phyloP scores from a whole-genome alignment of 2,113 vertebrate genomes.

The Cichladusa arquata region DNA sequence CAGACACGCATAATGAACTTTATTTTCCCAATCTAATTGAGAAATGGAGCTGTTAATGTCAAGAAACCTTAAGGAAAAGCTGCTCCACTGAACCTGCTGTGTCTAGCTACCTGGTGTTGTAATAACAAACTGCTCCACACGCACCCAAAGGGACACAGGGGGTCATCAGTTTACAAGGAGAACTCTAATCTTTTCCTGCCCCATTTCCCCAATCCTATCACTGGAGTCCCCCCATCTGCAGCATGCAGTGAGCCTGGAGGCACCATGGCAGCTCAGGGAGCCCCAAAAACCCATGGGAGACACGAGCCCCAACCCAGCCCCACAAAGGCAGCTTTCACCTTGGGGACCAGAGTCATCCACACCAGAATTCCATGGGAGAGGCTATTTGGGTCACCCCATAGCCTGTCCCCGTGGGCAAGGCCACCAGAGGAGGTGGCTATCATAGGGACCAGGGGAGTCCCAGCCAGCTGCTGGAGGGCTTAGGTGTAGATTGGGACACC shows the following conservation, averaged over 20 bases:
- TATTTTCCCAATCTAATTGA: slow-evolving; percentile 69
- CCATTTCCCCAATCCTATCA: rapidly evolving
- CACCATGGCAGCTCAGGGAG: rapidly evolving
- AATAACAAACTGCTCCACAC: rapidly evolving
- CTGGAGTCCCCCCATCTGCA: not conserved
- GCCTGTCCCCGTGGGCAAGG: too few species aligned
- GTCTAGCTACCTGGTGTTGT: not conserved
- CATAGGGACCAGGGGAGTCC: not conserved
- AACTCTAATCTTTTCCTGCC: not conserved
- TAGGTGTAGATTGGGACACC: not conserved
- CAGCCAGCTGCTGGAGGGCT: not conserved
- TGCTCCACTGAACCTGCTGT: slow-evolving; percentile 14
- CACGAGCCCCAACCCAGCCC: rapidly evolving
- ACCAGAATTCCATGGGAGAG: not conserved
- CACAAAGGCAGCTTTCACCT: not conserved
- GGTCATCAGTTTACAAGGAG: not conserved
- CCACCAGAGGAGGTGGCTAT: not conserved
- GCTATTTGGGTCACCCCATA: not conserved
- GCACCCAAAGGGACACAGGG: not conserved
- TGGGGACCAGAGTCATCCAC: not conserved
- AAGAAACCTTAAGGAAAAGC: slow-evolving; percentile 65
- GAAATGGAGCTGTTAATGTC: slow-evolving; percentile 68
- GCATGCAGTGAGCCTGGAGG: not conserved
- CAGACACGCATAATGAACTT: slow-evolving; percentile 69
- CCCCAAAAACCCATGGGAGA: not conserved